Evolutionary conservation across 2,797 vertebrate genomes (phyloP), one percentile per base, ranked within the genome.

Genomic region (Lithobates sylvaticus): DNA sequence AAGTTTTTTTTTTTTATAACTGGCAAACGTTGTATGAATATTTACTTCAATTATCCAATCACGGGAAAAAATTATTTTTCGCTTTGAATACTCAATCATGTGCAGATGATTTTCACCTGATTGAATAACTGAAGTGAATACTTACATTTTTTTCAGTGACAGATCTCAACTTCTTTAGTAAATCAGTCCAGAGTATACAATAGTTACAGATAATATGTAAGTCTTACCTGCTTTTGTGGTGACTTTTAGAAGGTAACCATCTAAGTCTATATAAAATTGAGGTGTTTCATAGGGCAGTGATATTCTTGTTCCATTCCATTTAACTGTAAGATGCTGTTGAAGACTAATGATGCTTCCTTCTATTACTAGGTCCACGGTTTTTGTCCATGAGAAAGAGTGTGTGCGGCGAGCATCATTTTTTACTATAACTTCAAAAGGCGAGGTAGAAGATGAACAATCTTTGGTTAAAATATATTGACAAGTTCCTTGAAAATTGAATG

Each of bases 401-500:
- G 98, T 99, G 86, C 97, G 91, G 29, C 98, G 96, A 1, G 97
- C 98, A 6, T 99, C 96, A 27, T 99, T 99, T 93, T 96, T 98
- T 93, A 99, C 98, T 92, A 99, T 90, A 88, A 99, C 98, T 93
- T 95, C 95, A 89, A 99, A 99, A 94, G 96, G 94, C 0, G 94
- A 94, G 92, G 94, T 94, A 81, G 94, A 94, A 83, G 95, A 93
- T 85, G 96, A 95, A 90, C 98, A 99, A 90, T 99, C 98, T 81
- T 96, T 96, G 0, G 98, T 97, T 93, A 99, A 94, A 75, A 99
- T 94, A 65, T 99, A 99, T 92, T 99, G 97, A 94, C 98, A 99
- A 0, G 98, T 99, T 88, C 98, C 98, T 95, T 99, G 98, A 92
- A 99, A 99, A 96, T 99, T 99, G 94, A 99, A 99, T 88, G 98